Evolutionary conservation across 2,797 vertebrate genomes (phyloP).

Genomic region (Danio albolineatus): DNA sequence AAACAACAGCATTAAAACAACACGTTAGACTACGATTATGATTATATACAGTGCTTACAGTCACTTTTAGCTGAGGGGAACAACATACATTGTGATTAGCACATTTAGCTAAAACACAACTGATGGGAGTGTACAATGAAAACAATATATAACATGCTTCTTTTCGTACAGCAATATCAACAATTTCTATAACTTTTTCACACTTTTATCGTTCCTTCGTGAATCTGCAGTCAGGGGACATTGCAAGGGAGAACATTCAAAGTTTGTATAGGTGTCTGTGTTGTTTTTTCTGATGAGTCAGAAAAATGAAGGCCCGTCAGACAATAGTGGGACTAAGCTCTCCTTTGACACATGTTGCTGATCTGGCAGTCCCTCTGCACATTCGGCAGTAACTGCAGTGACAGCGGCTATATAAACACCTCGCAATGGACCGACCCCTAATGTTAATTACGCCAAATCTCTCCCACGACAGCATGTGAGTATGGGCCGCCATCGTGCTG

Average conservation of each 20-base stretch:
- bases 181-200: not conserved
- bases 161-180: not conserved
- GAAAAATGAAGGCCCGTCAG: slow-evolving; percentile 71
- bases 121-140: not conserved
- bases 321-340: slow-evolving; percentile 77
- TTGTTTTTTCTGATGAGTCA: slow-evolving; percentile 79
- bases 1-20: slow-evolving; percentile 18
- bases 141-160: not conserved
- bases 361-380: slow-evolving; percentile 83
- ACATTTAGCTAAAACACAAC: not conserved
- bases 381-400: slow-evolving; percentile 73
- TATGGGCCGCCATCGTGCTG: slow-evolving; percentile 72
- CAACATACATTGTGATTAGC: not conserved
- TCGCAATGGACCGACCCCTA: slow-evolving; percentile 65
- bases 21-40: not conserved
- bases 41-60: not conserved
- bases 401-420: slow-evolving; percentile 84
- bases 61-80: not conserved
- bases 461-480: slow-evolving; percentile 88
- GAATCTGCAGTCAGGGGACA: slow-evolving; percentile 4
- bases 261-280: slow-evolving; percentile 46
- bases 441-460: slow-evolving; percentile 84
- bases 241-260: slow-evolving; percentile 39
- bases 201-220: not conserved
- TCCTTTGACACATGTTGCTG: slow-evolving; percentile 81